Percentiles rank a stretch among this genome's conserved stretches.
Conservation (phyloP, 2,797 vertebrate genomes). For the Furcifer pardalis region DNA sequence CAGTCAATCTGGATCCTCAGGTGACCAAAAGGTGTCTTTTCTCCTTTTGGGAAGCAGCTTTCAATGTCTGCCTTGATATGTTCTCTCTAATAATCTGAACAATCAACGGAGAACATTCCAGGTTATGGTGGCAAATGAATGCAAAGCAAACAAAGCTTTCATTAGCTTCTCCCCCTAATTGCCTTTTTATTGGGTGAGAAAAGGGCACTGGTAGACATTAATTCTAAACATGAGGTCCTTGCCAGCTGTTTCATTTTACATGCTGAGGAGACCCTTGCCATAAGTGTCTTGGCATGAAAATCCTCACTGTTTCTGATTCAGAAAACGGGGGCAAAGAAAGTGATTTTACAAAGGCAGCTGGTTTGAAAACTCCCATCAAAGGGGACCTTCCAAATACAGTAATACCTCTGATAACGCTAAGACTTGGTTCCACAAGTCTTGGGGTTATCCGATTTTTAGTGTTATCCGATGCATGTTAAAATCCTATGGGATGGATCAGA, state of each 20-base stretch:
- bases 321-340: background rate
- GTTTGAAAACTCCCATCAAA: too few relatives aligned
- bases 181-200: slow-evolving; percentile 16
- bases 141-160: background rate
- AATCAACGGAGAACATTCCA: background rate
- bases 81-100: slow-evolving; percentile 10
- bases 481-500: too few relatives aligned
- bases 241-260: background rate
- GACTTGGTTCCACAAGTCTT: too few relatives aligned
- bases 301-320: rapidly evolving
- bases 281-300: rapidly evolving
- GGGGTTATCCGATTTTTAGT: too few relatives aligned
- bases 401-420: too few relatives aligned
- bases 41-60: background rate
- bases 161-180: slow-evolving; percentile 1
- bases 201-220: slow-evolving; percentile 24
- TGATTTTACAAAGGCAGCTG: background rate
- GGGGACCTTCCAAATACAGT: too few relatives aligned
- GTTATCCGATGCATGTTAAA: too few relatives aligned
- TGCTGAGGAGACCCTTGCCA: background rate
- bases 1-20: too few relatives aligned
- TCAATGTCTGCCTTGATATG: rapidly evolving
- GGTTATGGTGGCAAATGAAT: background rate
- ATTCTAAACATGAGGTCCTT: slow-evolving; percentile 27
- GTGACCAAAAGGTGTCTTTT: too few relatives aligned